Conservation (phyloP, 1,140 invertebrate species). For the Drosophila gunungcola region DNA sequence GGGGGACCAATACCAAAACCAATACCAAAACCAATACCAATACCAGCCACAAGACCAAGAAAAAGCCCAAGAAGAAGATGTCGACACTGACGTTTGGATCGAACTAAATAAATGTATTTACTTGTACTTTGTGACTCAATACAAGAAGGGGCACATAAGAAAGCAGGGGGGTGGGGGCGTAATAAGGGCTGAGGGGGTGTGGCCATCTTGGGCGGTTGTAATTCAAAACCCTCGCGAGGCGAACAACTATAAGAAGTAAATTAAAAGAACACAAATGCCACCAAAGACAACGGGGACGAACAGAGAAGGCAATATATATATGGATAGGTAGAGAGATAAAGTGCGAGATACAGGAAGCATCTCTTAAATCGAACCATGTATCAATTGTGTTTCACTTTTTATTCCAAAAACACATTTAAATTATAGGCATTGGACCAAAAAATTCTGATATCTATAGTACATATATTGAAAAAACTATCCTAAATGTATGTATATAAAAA, state of each 20-base stretch:
- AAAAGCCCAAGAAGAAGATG: conserved; percentile 32
- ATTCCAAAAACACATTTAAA: too few species aligned
- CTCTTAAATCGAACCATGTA: not conserved
- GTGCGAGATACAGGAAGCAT: conserved; percentile 1
- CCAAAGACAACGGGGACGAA: conserved; percentile 19
- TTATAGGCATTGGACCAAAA: too few species aligned
- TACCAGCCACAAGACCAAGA: not conserved
- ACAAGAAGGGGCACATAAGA: not conserved
- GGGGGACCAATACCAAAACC: not conserved
- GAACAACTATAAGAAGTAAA: conserved; percentile 59
- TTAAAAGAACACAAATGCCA: conserved; percentile 58
- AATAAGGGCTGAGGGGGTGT: conserved; percentile 40
- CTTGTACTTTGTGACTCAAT: conserved; percentile 53
- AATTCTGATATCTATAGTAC: too few species aligned
- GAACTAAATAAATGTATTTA: conserved; percentile 82
- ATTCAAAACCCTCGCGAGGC: conserved; percentile 61
- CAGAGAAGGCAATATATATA: conserved; percentile 15
- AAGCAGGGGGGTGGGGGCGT: not conserved
- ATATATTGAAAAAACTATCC: too few species aligned
- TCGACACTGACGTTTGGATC: conserved; percentile 69
- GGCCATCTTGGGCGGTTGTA: conserved; percentile 52
- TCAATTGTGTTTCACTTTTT: too few species aligned
- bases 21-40: not conserved
- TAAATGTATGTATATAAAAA: too few species aligned
- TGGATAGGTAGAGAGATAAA: conserved; percentile 5